Evolutionary conservation across 2,113 vertebrate genomes (phyloP), one percentile per base, ranked within the genome.

Genomic region (Nansenia antarctica): DNA sequence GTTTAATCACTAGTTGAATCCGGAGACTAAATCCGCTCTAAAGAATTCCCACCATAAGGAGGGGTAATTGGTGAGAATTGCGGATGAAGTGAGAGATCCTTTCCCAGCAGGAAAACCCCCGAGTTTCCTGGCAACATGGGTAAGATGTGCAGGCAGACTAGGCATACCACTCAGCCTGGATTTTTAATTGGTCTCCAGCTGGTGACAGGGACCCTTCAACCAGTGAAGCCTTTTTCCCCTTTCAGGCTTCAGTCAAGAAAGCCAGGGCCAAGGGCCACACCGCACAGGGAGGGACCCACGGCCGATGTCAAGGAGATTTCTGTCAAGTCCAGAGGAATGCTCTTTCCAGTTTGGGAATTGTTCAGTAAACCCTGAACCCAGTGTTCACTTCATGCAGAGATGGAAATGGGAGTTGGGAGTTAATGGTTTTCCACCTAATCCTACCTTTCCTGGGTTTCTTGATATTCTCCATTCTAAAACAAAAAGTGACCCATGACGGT

Each of bases 251-350:
- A 39, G 37, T 12, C 15, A 39, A 39, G 15, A 12, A 39, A 39
- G 11, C 39, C 12, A 42, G 0, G 39, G 39, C 39, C 39, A 42
- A 15, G 39, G 39, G 14, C 12, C 9, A 14, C 27, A 15, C 45
- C 9, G 45, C 9, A 14, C 27, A 15, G 26, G 8, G 45, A 65
- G 26, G 27, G 24, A 26, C 42, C 15, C 47, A 20, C 5, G 9
- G 42, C 62, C 15, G 30, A 12, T 37, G 64, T 55, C 64, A 32
- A 15, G 49, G 64, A 20, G 49, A 53, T 15, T 35, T 2, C 3
- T 37, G 47, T 66, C 20, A 29, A 27, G 12, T 6, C 64, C 45
- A 34, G 30, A 66, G 29, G 49, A 66, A 66, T 66, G 45, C 49
- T n/a, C 45, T 3, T 5, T 20, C 31, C 58, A 35, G 58, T 9